Evolutionary conservation across 1,140 invertebrate species (phyloP), one percentile per base, ranked within the genome.

Genomic region (Hypsibius dujardini): DNA sequence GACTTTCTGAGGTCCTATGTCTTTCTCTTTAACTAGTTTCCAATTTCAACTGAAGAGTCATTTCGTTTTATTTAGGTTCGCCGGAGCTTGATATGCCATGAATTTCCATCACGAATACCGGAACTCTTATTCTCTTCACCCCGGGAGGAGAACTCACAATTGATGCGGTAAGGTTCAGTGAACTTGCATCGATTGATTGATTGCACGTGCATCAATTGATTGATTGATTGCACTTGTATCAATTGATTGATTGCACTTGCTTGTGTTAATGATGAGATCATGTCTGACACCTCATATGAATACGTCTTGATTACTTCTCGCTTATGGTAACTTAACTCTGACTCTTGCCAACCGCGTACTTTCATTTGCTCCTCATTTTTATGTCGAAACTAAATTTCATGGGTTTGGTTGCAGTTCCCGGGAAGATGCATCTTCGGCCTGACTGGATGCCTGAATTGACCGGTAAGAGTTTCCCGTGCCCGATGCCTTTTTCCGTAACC

Each of bases 241-340:
- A 28, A 28, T 28, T 28, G 28, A 28, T 28, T 28, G 28, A 28
- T n/a, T 56, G 50, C 50, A 56, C 7, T 56, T n/a, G 7, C 50
- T 56, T 7, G n/a, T 12, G 50, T 56, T 12, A 56, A 56, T 56
- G 50, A 56, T 56, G 50, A 56, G 50, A 56, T 56, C n/a, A 12
- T 56, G 50, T 56, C 50, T 56, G 50, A 56, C 50, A 56, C 50
- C 50, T 56, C 50, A 12, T 56, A 56, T 56, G 50, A 56, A 56
- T 56, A 56, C 50, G 50, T 56, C 50, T 12, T 56, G 50, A 56
- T 56, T 56, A 56, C n/a, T n/a, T 56, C 7, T 12, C 50, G 50
- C 50, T 12, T 56, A 12, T 56, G 50, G 50, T 56, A 56, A 56
- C 50, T 56, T 56, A n/a, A 56, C 7, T n/a, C 50, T 56, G 50